Conservation (phyloP, 2,888 invertebrate genomes). For the Idaea dimidiata region DNA sequence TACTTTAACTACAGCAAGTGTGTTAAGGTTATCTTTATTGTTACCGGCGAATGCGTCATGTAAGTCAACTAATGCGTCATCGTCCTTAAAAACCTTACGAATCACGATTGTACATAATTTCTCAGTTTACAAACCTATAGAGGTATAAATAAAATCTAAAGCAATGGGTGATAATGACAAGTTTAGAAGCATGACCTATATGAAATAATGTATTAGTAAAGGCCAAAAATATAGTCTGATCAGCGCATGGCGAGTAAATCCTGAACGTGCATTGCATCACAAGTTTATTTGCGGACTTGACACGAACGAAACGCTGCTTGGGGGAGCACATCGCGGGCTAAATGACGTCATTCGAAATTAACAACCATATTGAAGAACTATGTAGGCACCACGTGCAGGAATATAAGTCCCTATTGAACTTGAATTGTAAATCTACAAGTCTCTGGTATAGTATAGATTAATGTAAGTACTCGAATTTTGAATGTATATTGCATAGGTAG, state of each 20-base stretch:
- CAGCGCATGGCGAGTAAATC: constrained; percentile 35
- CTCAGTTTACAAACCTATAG: background rate
- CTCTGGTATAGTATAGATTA: no score
- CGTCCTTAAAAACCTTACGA: background rate
- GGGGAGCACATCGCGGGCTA: constrained; percentile 28
- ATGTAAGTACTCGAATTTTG: no score
- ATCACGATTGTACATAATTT: background rate
- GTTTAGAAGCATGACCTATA: constrained; percentile 20
- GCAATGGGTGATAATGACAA: background rate
- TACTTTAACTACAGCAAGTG: background rate
- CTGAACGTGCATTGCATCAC: constrained; percentile 55
- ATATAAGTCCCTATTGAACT: background rate
- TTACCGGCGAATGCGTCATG: constrained; percentile 19
- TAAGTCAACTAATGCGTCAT: constrained; percentile 32
- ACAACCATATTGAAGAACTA: constrained; percentile 12
- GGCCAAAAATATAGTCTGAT: constrained; percentile 36
- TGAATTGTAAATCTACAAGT: no score
- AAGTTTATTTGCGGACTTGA: constrained; percentile 64
- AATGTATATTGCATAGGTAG: no score
- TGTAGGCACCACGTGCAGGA: background rate
- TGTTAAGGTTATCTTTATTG: background rate
- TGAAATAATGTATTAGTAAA: constrained; percentile 31
- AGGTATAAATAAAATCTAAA: background rate
- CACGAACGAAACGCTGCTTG: constrained; percentile 47
- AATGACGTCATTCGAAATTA: constrained; percentile 29